Base-by-base conservation (phyloP, 2,888 invertebrate genomes). In the Poecilus cupreus region DNA sequence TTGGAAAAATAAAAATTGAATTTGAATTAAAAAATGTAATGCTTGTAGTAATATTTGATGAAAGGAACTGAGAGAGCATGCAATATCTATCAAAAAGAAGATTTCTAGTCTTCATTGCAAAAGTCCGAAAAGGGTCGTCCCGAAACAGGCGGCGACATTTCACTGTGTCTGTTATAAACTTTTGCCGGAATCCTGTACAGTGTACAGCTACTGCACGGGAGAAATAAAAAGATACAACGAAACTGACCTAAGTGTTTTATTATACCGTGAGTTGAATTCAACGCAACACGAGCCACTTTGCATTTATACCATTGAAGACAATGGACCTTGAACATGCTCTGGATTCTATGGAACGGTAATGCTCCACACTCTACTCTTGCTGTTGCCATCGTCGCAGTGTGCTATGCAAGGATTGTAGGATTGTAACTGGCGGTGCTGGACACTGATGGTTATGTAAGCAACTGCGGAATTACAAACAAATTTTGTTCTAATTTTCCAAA, bases 201-300 rank as follows among this genome's bases (percentile, higher is more conserved):
- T 43, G 11, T 43, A 43, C 43, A 11, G 43, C 13, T 43, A 43
- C 43, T 5, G 60, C 22, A 22, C 72, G n/a, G 43, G 11, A 4
- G 43, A 46, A 72, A 72, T 46, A 72, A 72, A 72, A 70, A 72
- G 72, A 20, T 24, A 72, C 5, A 46, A 24, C 43, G 26, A 72
- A 26, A 46, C 43, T 39, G 72, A 72, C 43, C 43, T 72, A 72
- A 72, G 72, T 72, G 72, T 72, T 72, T 72, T 72, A 72, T 72
- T 72, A 72, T 72, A 24, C 72, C n/a, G 72, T 43, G 46, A 72
- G 72, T 72, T 37, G 70, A 70, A 70, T 70, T 18, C 72, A 43
- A 43, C 46, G 43, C 72, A 43, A 72, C 37, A 43, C 32, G 20
- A 8, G 26, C 60, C 60, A 60, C 60, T 60, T 60, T 60, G 60